Conservation (phyloP, 2,888 invertebrate genomes). For the Alviniconcha strummeri region DNA sequence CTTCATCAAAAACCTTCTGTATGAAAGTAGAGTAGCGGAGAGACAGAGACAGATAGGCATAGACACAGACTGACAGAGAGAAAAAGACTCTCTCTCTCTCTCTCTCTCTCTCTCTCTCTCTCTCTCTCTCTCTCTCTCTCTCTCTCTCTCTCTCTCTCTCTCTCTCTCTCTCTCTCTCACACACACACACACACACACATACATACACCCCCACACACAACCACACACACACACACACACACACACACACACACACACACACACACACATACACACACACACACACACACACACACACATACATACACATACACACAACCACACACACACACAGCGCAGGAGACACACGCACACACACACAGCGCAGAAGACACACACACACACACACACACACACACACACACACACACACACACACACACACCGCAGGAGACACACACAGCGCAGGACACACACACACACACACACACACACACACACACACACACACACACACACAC, state of each 20-base stretch:
- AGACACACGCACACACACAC: background rate
- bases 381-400: background rate
- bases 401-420: background rate
- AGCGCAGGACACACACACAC: background rate
- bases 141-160: too few species aligned
- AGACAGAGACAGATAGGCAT: too few species aligned
- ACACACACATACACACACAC: background rate
- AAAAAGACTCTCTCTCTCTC: too few species aligned
- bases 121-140: too few species aligned
- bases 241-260: background rate
- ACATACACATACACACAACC: background rate
- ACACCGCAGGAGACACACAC: background rate
- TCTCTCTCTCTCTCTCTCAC: background rate
- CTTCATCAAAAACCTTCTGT: too few species aligned
- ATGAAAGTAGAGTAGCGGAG: too few species aligned
- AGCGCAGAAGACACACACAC: background rate
- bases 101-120: too few species aligned
- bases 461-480: background rate
- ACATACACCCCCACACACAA: background rate
- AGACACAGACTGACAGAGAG: too few species aligned
- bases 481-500: background rate
- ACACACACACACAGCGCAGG: background rate
- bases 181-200: slow-evolving; percentile 6
- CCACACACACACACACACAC: background rate
- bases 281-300: slow-evolving; percentile 8